Evolutionary conservation across 1,140 invertebrate species (phyloP), one percentile per base, ranked within the genome.

Genomic region (Maconellicoccus hirsutus): DNA sequence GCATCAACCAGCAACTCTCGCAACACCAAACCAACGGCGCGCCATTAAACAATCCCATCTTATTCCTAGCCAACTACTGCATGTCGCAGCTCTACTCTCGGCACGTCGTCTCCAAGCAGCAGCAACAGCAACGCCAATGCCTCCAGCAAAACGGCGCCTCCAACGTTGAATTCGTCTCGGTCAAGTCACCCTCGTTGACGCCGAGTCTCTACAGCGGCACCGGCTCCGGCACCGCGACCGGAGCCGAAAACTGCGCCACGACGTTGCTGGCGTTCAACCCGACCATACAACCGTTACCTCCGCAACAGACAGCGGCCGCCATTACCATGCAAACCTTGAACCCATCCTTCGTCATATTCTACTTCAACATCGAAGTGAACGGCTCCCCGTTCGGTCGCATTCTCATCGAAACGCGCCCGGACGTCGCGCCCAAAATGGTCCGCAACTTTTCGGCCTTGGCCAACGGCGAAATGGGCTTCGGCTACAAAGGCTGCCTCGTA

Each of bases 391-490:
- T 86, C 71, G 91, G 91, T 0, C 82, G 91, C 19, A 85, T 94
- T 70, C 84, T 93, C 3, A 88, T 93, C 73, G 90, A 96, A 81
- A 86, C 94, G 8, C 85, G 90, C 74, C 86, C 86, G 7, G 90
- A 95, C 79, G 86, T 87, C 4, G 92, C 92, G 1, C 94, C 94
- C 2, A 92, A 89, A 77, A 96, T 96, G 84, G 88, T 90, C 23
- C 90, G 92, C 77, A 96, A 96, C 79, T 96, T 96, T 79, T 84
- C 86, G 72, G 83, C 87, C 0, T 80, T 96, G 1, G 85, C 89
- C 12, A 90, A 88, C 0, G 90, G 91, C 1, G 90, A 92, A 75
- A 83, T 86, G 22, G 90, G 90, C 12, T 84, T 88, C 71, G 87
- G 89, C 26, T 92, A 91, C 76, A 88, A 88, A 73, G 89, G 89